Percentiles rank a stretch among this genome's conserved stretches.
Evolutionary conservation across 2,888 invertebrate genomes (phyloP).

Genomic region (Axea sp.): DNA sequence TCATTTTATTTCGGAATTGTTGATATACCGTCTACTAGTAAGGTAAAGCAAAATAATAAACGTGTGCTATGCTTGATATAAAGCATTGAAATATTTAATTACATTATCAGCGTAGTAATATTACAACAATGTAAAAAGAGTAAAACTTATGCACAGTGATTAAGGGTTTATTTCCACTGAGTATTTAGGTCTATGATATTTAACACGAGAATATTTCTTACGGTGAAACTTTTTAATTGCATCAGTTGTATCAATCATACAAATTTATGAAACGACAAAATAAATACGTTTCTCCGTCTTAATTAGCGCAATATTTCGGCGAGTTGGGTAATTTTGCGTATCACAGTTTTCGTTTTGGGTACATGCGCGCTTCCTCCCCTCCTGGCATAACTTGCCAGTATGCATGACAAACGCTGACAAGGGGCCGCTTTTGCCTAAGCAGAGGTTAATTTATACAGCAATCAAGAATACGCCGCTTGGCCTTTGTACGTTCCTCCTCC

Average conservation of each 20-base stretch:
- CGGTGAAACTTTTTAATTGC: too few relatives aligned
- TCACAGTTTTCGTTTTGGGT: constrained; percentile 44
- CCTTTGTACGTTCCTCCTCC: constrained; percentile 65
- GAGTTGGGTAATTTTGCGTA: constrained; percentile 51
- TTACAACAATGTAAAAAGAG: too few relatives aligned
- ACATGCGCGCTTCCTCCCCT: constrained; percentile 14
- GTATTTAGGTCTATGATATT: too few relatives aligned
- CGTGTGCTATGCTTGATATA: too few relatives aligned
- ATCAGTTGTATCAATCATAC: constrained; percentile 23
- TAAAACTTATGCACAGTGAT: too few relatives aligned
- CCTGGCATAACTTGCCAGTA: constrained; percentile 52
- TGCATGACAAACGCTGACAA: constrained; percentile 65
- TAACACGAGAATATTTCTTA: too few relatives aligned
- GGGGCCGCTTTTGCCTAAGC: constrained; percentile 71
- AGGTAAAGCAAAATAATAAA: too few relatives aligned
- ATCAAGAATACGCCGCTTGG: constrained; percentile 69
- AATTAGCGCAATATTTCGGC: constrained; percentile 43
- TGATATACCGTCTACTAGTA: too few relatives aligned
- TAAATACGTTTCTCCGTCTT: constrained; percentile 36
- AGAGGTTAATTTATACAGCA: constrained; percentile 75
- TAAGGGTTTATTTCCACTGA: too few relatives aligned
- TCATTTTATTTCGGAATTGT: too few relatives aligned
- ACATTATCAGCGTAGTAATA: too few relatives aligned
- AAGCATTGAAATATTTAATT: too few relatives aligned
- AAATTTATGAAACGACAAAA: constrained; percentile 19